A percentile compares a stretch with the other conserved stretches of the same genome.
Evolutionary conservation across 2,797 vertebrate genomes (phyloP).

Genomic region (Lithobates sylvaticus): DNA sequence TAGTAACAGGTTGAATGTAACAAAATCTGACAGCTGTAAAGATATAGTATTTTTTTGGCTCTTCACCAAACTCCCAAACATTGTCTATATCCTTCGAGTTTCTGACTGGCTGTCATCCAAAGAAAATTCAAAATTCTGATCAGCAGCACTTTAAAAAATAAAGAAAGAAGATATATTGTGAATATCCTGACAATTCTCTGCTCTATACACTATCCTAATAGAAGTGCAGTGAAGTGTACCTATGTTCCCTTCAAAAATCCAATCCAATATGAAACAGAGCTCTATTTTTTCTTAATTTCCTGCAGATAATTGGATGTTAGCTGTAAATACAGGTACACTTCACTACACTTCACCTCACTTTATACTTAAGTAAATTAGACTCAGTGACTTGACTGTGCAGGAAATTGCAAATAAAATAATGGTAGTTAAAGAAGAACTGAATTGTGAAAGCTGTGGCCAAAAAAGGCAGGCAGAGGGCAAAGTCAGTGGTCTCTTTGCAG

Average conservation of each 20-base stretch:
- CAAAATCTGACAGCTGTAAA: constrained; percentile 66
- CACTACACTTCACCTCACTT: too few species aligned
- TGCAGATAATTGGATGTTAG: too few species aligned
- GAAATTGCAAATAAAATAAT: too few species aligned
- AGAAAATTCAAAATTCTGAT: constrained; percentile 71
- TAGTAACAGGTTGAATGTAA: constrained; percentile 56
- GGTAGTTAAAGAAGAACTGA: too few species aligned
- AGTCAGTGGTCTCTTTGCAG: too few species aligned
- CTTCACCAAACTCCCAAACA: constrained; percentile 66
- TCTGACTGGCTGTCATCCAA: constrained; percentile 65
- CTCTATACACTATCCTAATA: constrained; percentile 20
- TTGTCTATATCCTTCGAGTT: constrained; percentile 65
- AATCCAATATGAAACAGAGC: too few species aligned
- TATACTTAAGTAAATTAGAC: too few species aligned
- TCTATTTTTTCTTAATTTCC: too few species aligned
- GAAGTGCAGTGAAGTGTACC: background rate
- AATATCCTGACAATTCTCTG: constrained; percentile 58
- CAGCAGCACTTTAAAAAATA: constrained; percentile 62
- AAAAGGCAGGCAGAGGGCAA: too few species aligned
- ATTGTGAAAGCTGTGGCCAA: too few species aligned
- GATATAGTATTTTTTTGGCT: constrained; percentile 62
- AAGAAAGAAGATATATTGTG: constrained; percentile 65
- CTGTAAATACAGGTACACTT: too few species aligned
- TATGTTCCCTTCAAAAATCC: background rate
- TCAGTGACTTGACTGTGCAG: too few species aligned